Conservation (phyloP, 2,888 invertebrate genomes). For the Galerucella nymphaeae region DNA sequence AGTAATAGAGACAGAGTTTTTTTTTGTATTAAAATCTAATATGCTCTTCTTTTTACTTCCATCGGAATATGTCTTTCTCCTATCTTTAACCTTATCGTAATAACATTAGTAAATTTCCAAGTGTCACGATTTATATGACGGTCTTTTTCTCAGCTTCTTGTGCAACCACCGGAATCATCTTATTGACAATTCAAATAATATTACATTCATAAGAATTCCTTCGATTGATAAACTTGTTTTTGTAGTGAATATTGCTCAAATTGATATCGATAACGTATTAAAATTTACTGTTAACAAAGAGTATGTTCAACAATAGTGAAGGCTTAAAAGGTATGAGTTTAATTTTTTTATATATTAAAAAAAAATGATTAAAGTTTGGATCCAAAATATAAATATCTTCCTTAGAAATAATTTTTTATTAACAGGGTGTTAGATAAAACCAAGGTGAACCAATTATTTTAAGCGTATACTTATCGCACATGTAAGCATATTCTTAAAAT, state of each 20-base stretch:
- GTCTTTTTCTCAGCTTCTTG: neutral
- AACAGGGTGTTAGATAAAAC: too few species aligned
- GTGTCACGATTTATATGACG: neutral
- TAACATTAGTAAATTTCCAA: neutral
- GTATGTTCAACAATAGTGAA: constrained; percentile 4
- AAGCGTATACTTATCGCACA: too few species aligned
- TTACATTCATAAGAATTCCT: too few species aligned
- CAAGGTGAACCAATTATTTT: too few species aligned
- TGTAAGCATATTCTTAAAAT: too few species aligned
- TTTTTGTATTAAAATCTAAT: neutral
- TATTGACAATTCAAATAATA: too few species aligned
- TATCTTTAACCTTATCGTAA: constrained; percentile 19
- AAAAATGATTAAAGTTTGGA: too few species aligned
- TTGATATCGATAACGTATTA: neutral
- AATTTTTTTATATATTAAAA: neutral
- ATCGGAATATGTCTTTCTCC: neutral
- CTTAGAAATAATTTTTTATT: too few species aligned
- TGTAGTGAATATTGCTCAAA: neutral
- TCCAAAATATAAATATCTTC: too few species aligned
- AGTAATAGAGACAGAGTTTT: too few species aligned
- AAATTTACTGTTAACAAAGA: neutral
- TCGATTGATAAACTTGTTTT: neutral
- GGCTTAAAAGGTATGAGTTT: constrained; percentile 7
- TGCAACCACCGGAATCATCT: neutral
- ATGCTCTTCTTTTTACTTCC: neutral